Percentiles rank a stretch among this genome's conserved stretches.
phyloP scores from a whole-genome alignment of 2,797 vertebrate species.

The Tenualosa ilisha region DNA sequence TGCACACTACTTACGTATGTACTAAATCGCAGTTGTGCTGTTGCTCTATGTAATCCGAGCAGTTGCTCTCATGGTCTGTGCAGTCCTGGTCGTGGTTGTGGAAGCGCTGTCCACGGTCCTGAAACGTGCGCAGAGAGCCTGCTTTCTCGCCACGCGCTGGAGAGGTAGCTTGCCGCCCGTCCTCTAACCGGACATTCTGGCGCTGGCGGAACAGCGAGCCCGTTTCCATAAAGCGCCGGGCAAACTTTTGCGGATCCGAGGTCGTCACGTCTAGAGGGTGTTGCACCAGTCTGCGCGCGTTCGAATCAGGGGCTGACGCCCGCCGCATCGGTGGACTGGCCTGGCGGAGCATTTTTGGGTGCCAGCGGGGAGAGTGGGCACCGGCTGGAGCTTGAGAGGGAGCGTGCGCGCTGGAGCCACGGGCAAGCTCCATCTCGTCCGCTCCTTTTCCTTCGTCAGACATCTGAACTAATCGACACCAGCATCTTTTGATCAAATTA shows the following conservation, averaged over 20 bases:
- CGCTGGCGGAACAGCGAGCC: constrained; percentile 52
- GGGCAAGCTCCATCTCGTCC: constrained; percentile 59
- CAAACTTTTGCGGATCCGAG: constrained; percentile 63
- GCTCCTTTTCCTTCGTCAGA: constrained; percentile 71
- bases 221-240: constrained; percentile 50
- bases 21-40: constrained; percentile 53
- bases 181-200: constrained; percentile 53
- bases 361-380: constrained; percentile 62
- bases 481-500: constrained; percentile 43
- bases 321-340: constrained; percentile 37
- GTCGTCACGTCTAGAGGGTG: constrained; percentile 47
- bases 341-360: constrained; percentile 60
- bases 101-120: constrained; percentile 50
- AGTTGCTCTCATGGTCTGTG: constrained; percentile 61
- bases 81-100: constrained; percentile 29
- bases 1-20: constrained; percentile 37
- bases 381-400: constrained; percentile 54
- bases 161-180: constrained; percentile 57
- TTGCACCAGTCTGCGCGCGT: constrained; percentile 50
- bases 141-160: constrained; percentile 65
- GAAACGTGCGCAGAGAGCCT: constrained; percentile 51
- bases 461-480: constrained; percentile 58
- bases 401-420: constrained; percentile 63
- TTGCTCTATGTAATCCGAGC: constrained; percentile 56
- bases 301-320: constrained; percentile 43